Conservation (phyloP, 2,888 invertebrate species). For the Bugula neritina region DNA sequence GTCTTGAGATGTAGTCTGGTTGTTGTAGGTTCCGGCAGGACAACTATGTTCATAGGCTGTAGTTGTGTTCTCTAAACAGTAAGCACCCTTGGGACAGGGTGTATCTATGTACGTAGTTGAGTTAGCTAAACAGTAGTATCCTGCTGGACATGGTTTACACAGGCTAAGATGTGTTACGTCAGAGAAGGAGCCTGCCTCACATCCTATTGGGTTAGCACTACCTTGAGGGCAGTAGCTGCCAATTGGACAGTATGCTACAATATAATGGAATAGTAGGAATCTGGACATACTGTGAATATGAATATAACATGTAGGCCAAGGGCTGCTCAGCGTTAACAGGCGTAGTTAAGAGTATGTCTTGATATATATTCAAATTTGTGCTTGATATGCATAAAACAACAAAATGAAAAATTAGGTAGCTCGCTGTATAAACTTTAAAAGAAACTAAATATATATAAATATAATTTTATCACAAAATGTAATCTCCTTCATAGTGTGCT, state of each 20-base stretch:
- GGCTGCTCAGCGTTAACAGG: too few species aligned
- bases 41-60: slow-evolving; percentile 36
- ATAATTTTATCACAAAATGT: too few species aligned
- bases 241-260: slow-evolving; percentile 25
- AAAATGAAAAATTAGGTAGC: too few species aligned
- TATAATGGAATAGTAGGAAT: neutral
- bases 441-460: too few species aligned
- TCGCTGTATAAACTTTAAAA: too few species aligned
- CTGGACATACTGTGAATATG: neutral
- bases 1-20: slow-evolving; percentile 37
- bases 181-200: slow-evolving; percentile 25
- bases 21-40: slow-evolving; percentile 47
- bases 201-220: neutral
- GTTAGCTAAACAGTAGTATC: slow-evolving; percentile 45
- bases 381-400: too few species aligned
- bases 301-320: too few species aligned
- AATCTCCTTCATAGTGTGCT: too few species aligned
- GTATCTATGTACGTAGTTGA: slow-evolving; percentile 39
- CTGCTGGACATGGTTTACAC: slow-evolving; percentile 43
- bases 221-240: slow-evolving; percentile 24
- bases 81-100: slow-evolving; percentile 47
- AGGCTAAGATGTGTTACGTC: slow-evolving; percentile 36
- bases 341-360: too few species aligned
- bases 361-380: too few species aligned
- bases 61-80: slow-evolving; percentile 40